phyloP scores from a whole-genome alignment of 2,113 vertebrate genomes.

The Fukomys damarensis region DNA sequence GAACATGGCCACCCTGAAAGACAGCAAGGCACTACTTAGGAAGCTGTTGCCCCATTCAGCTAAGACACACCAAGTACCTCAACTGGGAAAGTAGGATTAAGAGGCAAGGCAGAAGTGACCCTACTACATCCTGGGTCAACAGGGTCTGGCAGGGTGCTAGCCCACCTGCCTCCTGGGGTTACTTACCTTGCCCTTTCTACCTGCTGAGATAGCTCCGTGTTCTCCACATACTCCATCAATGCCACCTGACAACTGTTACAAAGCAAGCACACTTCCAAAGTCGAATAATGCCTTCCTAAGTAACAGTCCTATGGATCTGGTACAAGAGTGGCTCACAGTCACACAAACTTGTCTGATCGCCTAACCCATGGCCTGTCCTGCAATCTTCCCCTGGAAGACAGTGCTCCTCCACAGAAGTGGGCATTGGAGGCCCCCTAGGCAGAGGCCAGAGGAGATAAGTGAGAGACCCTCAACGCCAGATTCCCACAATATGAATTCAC shows the following conservation, averaged over 20 bases:
- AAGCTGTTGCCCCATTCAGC: neutral
- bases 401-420: neutral
- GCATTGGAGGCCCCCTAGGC: neutral
- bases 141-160: neutral
- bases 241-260: neutral
- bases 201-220: neutral
- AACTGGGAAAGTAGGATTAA: neutral
- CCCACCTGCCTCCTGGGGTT: rapidly evolving
- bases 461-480: neutral
- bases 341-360: neutral
- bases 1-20: neutral
- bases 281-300: neutral
- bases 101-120: neutral
- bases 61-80: neutral
- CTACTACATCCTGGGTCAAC: neutral
- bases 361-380: neutral
- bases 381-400: neutral
- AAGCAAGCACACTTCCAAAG: neutral
- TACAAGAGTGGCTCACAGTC: neutral
- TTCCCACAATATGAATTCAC: rapidly evolving
- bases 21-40: neutral
- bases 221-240: neutral
- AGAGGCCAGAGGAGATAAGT: no score
- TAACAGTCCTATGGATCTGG: neutral
- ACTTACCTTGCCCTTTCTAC: neutral